Percentiles rank a stretch among this genome's conserved stretches.
phyloP scores from a whole-genome alignment of 2,113 vertebrate species.

The Engraulis encrasicolus region DNA sequence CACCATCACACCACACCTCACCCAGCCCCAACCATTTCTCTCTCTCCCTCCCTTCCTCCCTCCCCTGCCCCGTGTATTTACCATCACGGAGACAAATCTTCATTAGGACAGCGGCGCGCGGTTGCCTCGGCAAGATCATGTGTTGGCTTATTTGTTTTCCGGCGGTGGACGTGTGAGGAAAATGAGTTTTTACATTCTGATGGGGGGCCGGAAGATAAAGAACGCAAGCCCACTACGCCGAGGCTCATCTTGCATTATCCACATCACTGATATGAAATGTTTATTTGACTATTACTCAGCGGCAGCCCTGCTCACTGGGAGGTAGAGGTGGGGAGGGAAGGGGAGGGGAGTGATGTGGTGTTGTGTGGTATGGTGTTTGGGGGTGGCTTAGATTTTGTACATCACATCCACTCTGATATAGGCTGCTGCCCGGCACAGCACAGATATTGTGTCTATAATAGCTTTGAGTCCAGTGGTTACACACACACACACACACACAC shows the following conservation, averaged over 20 bases:
- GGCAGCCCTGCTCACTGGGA: conserved; percentile 26
- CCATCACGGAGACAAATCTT: conserved; percentile 67
- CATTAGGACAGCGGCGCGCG: conserved; percentile 64
- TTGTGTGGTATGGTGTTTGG: too few species aligned
- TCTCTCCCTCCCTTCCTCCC: too few species aligned
- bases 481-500: too few species aligned
- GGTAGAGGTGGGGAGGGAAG: not conserved
- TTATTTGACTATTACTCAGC: conserved; percentile 69
- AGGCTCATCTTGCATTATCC: conserved; percentile 63
- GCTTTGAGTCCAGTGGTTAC: not conserved
- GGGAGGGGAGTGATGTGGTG: not conserved
- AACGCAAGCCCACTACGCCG: conserved; percentile 49
- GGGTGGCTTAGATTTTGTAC: not conserved
- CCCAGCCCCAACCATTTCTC: conserved; percentile 49
- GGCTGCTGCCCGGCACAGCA: not conserved
- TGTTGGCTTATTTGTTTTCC: conserved; percentile 68
- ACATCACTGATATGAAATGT: conserved; percentile 64
- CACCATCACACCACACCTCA: too few species aligned
- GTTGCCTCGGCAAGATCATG: conserved; percentile 49
- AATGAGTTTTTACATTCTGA: conserved; percentile 64
- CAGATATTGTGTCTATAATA: not conserved
- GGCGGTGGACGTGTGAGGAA: conserved; percentile 59
- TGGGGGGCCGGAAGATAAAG: conserved; percentile 57
- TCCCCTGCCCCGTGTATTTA: conserved; percentile 65
- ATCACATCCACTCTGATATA: conserved; percentile 6